Conservation (phyloP, 2,888 invertebrate species). For the Itoplectis maculator region DNA sequence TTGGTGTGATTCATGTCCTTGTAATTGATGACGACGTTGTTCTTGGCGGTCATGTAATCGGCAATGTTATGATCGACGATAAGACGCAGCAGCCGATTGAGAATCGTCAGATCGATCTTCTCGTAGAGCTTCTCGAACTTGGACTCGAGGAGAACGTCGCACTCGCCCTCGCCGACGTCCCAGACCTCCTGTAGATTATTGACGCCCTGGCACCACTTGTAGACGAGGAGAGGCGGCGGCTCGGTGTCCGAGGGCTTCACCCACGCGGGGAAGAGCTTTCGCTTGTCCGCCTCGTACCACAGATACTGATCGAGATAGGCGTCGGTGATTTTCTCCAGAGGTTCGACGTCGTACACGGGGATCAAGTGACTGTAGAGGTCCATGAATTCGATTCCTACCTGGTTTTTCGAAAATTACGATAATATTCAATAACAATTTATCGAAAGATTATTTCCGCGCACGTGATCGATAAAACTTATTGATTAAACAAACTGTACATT, state of each 20-base stretch:
- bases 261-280: constrained; percentile 98
- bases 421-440: no score
- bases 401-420: no score
- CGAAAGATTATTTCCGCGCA: no score
- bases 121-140: constrained; percentile 99
- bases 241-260: constrained; percentile 99
- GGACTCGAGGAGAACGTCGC: constrained; percentile 98
- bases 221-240: constrained; percentile 95
- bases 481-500: no score
- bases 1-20: constrained; percentile 99
- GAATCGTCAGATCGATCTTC: constrained; percentile 98
- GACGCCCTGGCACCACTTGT: constrained; percentile 99
- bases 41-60: constrained; percentile 99
- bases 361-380: constrained; percentile 99
- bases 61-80: constrained; percentile 99
- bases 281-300: constrained; percentile 99
- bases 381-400: constrained; percentile 99
- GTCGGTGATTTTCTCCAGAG: constrained; percentile 99
- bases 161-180: constrained; percentile 99
- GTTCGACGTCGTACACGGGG: constrained; percentile 99
- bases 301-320: constrained; percentile 99
- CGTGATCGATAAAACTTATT: no score
- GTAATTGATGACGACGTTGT: constrained; percentile 99
- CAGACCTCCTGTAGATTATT: constrained; percentile 99
- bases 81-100: constrained; percentile 97